Conservation (phyloP, 2,797 vertebrate species). For the Caiman crocodilus region DNA sequence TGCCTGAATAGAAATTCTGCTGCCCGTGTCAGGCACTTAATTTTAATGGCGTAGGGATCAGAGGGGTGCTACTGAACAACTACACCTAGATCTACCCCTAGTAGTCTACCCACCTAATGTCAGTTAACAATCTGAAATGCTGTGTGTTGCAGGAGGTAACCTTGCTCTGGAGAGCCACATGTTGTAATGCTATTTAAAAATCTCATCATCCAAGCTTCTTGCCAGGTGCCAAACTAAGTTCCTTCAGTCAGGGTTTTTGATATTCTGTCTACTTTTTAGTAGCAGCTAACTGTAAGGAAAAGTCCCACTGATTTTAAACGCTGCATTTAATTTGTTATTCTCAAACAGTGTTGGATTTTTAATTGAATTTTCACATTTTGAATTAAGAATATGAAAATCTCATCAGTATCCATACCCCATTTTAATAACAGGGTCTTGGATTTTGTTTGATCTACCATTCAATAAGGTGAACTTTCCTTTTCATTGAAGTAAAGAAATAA, state of each 20-base stretch:
- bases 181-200: not conserved
- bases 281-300: not conserved
- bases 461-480: constrained; percentile 24
- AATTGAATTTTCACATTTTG: not conserved
- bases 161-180: not conserved
- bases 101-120: not conserved
- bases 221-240: not conserved
- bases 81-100: no score
- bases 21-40: no score
- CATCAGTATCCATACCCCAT: constrained; percentile 43
- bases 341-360: constrained; percentile 45
- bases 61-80: no score
- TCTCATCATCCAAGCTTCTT: not conserved
- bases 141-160: not conserved
- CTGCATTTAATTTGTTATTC: constrained; percentile 72
- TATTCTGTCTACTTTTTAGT: not conserved
- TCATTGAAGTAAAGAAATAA: constrained; percentile 24
- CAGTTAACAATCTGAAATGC: not conserved
- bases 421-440: constrained; percentile 8
- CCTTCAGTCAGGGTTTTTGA: not conserved
- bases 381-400: constrained; percentile 59
- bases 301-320: constrained; percentile 54
- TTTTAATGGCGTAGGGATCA: no score
- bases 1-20: no score
- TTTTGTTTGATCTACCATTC: constrained; percentile 21